phyloP scores from a whole-genome alignment of 2,113 vertebrate genomes.

The Plectropomus leopardus region DNA sequence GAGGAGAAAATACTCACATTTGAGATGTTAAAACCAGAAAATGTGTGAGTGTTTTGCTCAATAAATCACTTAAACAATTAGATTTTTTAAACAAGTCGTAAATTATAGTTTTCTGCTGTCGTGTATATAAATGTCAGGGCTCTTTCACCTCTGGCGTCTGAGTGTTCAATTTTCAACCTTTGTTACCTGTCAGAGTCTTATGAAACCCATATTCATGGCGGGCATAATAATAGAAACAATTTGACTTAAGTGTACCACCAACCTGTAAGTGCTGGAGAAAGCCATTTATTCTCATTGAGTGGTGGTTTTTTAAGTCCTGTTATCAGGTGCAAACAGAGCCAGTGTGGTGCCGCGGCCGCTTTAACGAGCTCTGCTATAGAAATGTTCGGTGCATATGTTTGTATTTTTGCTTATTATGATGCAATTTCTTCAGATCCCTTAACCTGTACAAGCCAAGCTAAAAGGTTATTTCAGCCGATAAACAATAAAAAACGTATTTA shows the following conservation, averaged over 20 bases:
- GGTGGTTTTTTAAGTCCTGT: slow-evolving; percentile 48
- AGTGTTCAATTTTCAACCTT: slow-evolving; percentile 30
- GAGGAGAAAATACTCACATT: no score
- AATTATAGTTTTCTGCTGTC: slow-evolving; percentile 2
- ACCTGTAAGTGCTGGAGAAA: slow-evolving; percentile 16
- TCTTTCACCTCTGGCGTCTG: slow-evolving; percentile 1
- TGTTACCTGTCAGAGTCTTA: slow-evolving; percentile 38
- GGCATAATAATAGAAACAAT: slow-evolving; percentile 37
- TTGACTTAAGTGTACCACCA: slow-evolving; percentile 43
- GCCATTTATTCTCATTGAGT: slow-evolving; percentile 61
- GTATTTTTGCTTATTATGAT: no score
- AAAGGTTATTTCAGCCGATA: no score
- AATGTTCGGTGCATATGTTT: no score
- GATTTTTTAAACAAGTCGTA: neutral
- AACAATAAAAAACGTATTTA: no score
- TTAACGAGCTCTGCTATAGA: no score
- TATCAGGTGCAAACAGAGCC: slow-evolving; percentile 51
- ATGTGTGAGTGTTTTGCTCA: neutral
- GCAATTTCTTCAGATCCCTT: no score
- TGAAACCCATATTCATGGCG: slow-evolving; percentile 34
- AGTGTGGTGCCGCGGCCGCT: slow-evolving; percentile 48
- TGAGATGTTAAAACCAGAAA: neutral
- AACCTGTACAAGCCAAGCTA: no score
- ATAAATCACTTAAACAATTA: neutral
- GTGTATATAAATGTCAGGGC: neutral